phyloP scores from a whole-genome alignment of 2,113 vertebrate species.

The Motacilla tschutschensis region DNA sequence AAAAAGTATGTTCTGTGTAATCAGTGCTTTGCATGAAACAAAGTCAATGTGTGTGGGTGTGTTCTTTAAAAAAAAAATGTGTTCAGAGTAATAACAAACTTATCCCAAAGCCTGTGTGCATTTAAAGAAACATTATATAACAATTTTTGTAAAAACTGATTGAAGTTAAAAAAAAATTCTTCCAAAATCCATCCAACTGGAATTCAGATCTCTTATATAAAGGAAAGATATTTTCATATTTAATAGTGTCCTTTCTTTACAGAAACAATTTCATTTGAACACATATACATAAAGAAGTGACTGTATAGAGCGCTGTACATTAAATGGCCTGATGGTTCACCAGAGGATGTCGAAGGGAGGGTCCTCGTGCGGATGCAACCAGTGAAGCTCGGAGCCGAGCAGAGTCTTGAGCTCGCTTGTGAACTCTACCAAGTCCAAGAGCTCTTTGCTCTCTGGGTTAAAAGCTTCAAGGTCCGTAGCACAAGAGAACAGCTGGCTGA shows the following conservation, averaged over 20 bases:
- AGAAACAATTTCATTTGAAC: slow-evolving; percentile 77
- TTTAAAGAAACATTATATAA: slow-evolving; percentile 74
- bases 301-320: slow-evolving; percentile 75
- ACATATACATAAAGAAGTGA: slow-evolving; percentile 81
- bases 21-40: slow-evolving; percentile 76
- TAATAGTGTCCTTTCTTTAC: slow-evolving; percentile 86
- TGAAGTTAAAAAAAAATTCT: slow-evolving; percentile 78
- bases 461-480: slow-evolving; percentile 88
- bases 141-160: slow-evolving; percentile 75
- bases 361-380: slow-evolving; percentile 75
- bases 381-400: slow-evolving; percentile 89
- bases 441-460: slow-evolving; percentile 90
- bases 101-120: slow-evolving; percentile 77
- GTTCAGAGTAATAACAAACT: slow-evolving; percentile 80
- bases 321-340: slow-evolving; percentile 63
- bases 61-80: slow-evolving; percentile 55
- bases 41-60: slow-evolving; percentile 66
- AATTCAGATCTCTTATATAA: slow-evolving; percentile 81
- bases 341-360: slow-evolving; percentile 62
- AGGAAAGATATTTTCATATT: slow-evolving; percentile 82
- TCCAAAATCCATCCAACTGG: slow-evolving; percentile 77
- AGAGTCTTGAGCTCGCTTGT: slow-evolving; percentile 87
- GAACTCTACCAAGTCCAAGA: slow-evolving; percentile 92
- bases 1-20: slow-evolving; percentile 65
- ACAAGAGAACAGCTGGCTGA: slow-evolving; percentile 90